Percentiles rank a stretch among this genome's conserved stretches.
Conservation (phyloP, 2,888 invertebrate species). For the Quadroppia sp. region DNA sequence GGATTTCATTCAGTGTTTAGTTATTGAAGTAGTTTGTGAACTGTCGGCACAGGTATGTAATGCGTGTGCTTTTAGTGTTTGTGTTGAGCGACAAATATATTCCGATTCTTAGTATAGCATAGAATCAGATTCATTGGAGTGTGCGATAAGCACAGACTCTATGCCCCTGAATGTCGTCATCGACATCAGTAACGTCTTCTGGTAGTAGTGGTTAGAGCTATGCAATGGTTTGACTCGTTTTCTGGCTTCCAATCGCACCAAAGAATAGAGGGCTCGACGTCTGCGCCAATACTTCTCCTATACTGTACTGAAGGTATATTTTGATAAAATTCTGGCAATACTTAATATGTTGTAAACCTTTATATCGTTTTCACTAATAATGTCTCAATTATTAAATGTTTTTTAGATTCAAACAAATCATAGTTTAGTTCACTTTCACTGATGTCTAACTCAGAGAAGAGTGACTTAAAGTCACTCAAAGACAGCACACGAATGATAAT, state of each 20-base stretch:
- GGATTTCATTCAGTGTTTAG: not conserved
- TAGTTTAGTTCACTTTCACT: not conserved
- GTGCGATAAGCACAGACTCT: not conserved
- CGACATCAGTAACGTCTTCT: slow-evolving; percentile 14
- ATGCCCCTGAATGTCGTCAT: not conserved
- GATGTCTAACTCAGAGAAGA: slow-evolving; percentile 17
- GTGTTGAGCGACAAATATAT: not conserved
- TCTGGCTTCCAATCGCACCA: not conserved
- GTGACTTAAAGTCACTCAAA: slow-evolving; percentile 54
- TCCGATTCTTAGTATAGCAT: not conserved
- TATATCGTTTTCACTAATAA: not conserved
- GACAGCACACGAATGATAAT: slow-evolving; percentile 59
- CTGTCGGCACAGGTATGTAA: not conserved
- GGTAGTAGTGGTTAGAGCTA: not conserved
- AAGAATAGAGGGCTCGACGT: not conserved
- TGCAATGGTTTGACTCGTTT: not conserved
- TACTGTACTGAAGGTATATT: not conserved
- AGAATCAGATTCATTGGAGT: not conserved
- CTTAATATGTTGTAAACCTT: not conserved
- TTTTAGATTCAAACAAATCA: not conserved
- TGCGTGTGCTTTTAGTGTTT: not conserved
- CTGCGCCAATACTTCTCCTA: not conserved
- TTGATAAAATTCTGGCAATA: not conserved
- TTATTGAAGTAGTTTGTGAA: not conserved
- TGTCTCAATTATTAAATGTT: not conserved